Evolutionary conservation across 2,113 vertebrate genomes (phyloP), one percentile per base, ranked within the genome.

Genomic region (Sinocyclocheilus grahami): DNA sequence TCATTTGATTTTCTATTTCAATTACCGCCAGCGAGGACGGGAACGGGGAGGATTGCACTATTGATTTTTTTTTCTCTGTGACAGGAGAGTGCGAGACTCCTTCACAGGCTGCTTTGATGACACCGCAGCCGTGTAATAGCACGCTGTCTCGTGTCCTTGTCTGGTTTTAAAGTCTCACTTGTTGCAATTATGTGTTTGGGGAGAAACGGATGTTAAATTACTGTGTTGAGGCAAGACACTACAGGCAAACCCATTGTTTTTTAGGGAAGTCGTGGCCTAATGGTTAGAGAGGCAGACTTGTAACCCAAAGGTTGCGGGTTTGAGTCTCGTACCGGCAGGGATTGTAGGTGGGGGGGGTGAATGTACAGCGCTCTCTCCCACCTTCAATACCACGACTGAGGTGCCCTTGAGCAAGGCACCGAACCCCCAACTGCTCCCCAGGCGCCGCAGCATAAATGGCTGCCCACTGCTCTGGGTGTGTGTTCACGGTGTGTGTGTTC

Each of bases 1-100:
- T 97, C 96, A 96, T 97, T 96, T 97, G 96, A 97, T 97, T 96
- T 97, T 97, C 96, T 95, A 96, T 97, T 97, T 97, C 96, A 97
- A 97, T 97, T 97, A 97, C 95, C 94, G 95, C 65, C 8, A 95
- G 96, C 95, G 95, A 94, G 95, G 95, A 92, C 94, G 95, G 95
- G 94, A 96, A 96, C 95, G 95, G 94, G 95, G 96, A 96, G 96
- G 96, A 97, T 96, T 96, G 95, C 94, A 93, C 94, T 96, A 96
- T 96, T 95, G 96, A 96, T 96, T 96, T 96, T 95, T 87, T 81
- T 67, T 27, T 30, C 39, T 27, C 42, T 27, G n/a, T 94, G 95
- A 95, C 95, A 95, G 95, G 94, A 96, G 94, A 95, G 94, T 93
- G 93, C 30, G 39, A 30, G 58, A 82, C 84, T 84, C 72, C 46